Evolutionary conservation across 2,113 vertebrate genomes (phyloP).

Genomic region (Zosterops borbonicus): DNA sequence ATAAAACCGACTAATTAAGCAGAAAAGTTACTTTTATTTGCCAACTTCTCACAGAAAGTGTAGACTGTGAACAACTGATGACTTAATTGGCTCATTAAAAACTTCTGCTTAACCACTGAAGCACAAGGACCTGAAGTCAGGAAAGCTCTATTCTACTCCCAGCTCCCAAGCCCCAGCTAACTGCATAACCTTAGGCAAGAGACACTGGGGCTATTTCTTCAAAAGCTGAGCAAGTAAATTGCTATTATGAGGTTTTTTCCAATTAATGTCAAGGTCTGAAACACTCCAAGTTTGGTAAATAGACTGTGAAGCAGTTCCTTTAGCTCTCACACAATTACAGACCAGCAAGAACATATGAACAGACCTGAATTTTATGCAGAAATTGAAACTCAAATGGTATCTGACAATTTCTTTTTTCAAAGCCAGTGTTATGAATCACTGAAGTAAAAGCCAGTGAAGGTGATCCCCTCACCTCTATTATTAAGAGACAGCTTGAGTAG

Average conservation of each 20-base stretch:
- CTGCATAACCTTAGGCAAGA: not conserved
- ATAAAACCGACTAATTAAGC: constrained; percentile 52
- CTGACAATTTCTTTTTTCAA: not conserved
- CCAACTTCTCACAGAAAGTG: constrained; percentile 30
- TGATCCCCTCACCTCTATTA: not conserved
- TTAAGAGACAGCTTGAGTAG: not conserved
- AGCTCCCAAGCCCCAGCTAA: not conserved
- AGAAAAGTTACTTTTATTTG: constrained; percentile 46
- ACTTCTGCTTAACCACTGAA: constrained; percentile 29
- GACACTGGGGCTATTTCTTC: not conserved
- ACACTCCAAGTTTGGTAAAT: not conserved
- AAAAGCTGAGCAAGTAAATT: not conserved
- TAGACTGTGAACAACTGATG: constrained; percentile 47
- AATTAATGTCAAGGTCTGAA: not conserved
- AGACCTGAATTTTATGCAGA: not conserved
- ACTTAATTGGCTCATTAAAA: constrained; percentile 67
- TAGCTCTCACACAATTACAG: not conserved
- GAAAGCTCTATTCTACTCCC: not conserved
- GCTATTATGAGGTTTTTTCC: not conserved
- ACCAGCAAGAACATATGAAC: not conserved
- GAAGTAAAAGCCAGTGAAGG: not conserved
- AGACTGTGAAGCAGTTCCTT: not conserved
- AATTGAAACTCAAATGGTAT: not conserved
- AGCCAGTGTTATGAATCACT: not conserved
- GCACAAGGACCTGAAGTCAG: constrained; percentile 3